Evolutionary conservation across 2,888 invertebrate genomes (phyloP).

Genomic region (Cataglyphis rosenhaueri): DNA sequence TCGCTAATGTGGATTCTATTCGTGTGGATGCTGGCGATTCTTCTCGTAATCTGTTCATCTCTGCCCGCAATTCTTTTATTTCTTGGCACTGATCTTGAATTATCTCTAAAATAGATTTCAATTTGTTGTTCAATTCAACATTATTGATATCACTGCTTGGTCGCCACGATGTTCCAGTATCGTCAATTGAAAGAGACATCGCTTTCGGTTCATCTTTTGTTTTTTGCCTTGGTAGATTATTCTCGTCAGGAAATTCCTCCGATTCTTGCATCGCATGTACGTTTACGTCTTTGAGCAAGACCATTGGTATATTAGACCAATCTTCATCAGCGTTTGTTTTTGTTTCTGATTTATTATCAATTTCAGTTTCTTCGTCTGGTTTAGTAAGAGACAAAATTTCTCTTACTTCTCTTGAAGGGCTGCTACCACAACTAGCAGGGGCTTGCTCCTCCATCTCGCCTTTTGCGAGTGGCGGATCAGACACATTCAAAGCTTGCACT

Average conservation of each 20-base stretch:
- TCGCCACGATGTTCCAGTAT: constrained; percentile 71
- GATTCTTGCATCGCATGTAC: constrained; percentile 72
- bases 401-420: constrained; percentile 95
- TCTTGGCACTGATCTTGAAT: constrained; percentile 82
- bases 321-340: constrained; percentile 77
- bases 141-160: constrained; percentile 71
- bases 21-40: constrained; percentile 78
- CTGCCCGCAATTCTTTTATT: constrained; percentile 78
- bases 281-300: constrained; percentile 82
- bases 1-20: constrained; percentile 79
- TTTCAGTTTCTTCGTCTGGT: constrained; percentile 78
- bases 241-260: constrained; percentile 71
- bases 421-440: constrained; percentile 92
- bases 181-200: constrained; percentile 41
- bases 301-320: constrained; percentile 85
- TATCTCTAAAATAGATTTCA: constrained; percentile 79
- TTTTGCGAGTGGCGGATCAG: constrained; percentile 80
- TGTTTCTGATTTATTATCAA: constrained; percentile 75
- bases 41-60: constrained; percentile 78
- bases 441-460: constrained; percentile 81
- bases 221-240: constrained; percentile 63
- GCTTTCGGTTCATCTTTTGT: constrained; percentile 62
- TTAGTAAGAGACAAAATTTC: constrained; percentile 92
- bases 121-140: constrained; percentile 76
- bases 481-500: constrained; percentile 78